Percentiles rank a stretch among this genome's conserved stretches.
Conservation (phyloP, 23 tunicate genomes). For the Aplidium turbinatum region DNA sequence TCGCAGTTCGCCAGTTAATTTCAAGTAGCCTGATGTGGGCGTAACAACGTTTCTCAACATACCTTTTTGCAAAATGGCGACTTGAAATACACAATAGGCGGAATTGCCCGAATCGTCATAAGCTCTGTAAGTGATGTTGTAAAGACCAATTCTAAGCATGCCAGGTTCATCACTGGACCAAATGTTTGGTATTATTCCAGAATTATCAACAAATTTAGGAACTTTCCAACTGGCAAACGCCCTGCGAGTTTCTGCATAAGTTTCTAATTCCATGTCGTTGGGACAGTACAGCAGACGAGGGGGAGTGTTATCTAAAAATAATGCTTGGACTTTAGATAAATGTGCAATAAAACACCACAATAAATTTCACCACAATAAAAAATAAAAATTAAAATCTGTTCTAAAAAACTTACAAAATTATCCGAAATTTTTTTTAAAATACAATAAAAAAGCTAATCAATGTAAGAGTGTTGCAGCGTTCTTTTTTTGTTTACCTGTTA, state of each 20-base stretch:
- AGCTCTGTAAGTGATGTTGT: conserved; percentile 60
- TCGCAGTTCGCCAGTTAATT: too few species aligned
- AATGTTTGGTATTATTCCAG: conserved; percentile 22
- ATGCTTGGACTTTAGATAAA: too few species aligned
- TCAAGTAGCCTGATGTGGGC: too few species aligned
- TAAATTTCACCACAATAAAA: too few species aligned
- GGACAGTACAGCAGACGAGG: conserved; percentile 63
- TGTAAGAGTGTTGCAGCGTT: too few species aligned
- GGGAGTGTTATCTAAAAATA: conserved; percentile 56
- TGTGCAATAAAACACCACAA: too few species aligned
- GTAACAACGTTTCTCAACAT: too few species aligned
- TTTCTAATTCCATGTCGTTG: conserved; percentile 56
- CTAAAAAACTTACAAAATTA: too few species aligned
- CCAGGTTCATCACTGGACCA: conserved; percentile 48
- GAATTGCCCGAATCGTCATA: conserved; percentile 52
- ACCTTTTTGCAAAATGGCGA: conserved; percentile 60
- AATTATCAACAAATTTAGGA: conserved; percentile 76
- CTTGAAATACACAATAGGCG: conserved; percentile 42
- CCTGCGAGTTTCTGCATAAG: conserved; percentile 49
- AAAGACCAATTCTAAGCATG: conserved; percentile 47
- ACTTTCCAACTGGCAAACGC: conserved; percentile 61
- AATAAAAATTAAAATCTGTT: too few species aligned
- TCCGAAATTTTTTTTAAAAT: too few species aligned
- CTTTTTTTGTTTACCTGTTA: conserved; percentile 55
- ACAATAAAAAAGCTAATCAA: too few species aligned